Base-by-base conservation (phyloP, 2,113 vertebrate genomes). In the Ictalurus furcatus region DNA sequence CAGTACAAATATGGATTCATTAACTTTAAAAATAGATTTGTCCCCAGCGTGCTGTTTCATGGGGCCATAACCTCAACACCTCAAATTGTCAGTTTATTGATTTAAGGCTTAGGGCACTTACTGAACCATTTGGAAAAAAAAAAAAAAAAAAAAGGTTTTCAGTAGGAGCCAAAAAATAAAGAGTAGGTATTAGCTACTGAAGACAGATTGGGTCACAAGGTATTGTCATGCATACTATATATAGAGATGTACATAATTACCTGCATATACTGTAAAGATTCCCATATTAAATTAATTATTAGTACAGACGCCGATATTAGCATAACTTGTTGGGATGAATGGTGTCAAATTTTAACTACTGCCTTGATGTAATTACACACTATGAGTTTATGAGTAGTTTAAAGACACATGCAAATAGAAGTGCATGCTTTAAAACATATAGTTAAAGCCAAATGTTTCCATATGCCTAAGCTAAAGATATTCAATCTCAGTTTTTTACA, bases 21-120 rank as follows among this genome's bases (percentile, higher is more conserved):
- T 91, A 34, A 86, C 40, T 71, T 89, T 85, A 86, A 87, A 86
- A 76, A 85, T 58, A 86, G 83, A 89, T 88, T 88, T 61, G 21
- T 86, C 86, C 80, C 82, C 16, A 69, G 44, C 19, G 8, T 78
- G 78, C 73, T 34, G 48, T 61, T 80, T 84, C 69, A 85, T 28
- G 23, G 30, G 54, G 81, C 37, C 48, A 85, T 61, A 88, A 86
- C 65, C 76, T 81, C 69, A 87, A 69, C 48, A 82, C 78, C 73
- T 85, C 44, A 86, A 69, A 86, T 48, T 52, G 71, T 79, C 84
- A 85, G 63, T 78, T 63, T 78, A 87, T 88, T 90, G 85, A 90
- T 89, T 89, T 89, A 87, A 74, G n/a, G 63, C 67, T 67, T 90
- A 54, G 19, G 67, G 25, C 54, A 67, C 85, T 87, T 65, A 87